Percentiles rank a stretch among this genome's conserved stretches.
These are phyloP conservation scores for Ancistrus triradiatus DNA, from an alignment of 2,113 vertebrate species.

Conservation along the genomic window DNA sequence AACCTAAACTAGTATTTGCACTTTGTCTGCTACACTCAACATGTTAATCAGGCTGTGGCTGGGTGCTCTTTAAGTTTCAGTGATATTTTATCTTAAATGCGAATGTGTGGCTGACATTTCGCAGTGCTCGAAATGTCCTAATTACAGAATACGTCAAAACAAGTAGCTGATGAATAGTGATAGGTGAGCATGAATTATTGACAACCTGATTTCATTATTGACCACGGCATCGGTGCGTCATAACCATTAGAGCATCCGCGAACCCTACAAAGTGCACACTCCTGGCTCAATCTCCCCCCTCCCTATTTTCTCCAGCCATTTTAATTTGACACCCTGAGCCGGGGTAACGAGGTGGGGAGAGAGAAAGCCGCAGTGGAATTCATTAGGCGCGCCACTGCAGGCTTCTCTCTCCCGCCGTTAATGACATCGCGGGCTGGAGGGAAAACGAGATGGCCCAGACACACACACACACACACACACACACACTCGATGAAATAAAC, in stretches of 20 bases:
- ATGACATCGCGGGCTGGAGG: slow-evolving; percentile 94
- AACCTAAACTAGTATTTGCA: too few species aligned
- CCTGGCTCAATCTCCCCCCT: slow-evolving; percentile 3
- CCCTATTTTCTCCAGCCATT: slow-evolving; percentile 69
- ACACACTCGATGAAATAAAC: slow-evolving; percentile 95
- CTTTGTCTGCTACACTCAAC: too few species aligned
- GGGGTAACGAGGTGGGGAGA: slow-evolving; percentile 80
- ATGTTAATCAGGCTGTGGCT: too few species aligned
- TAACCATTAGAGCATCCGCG: slow-evolving; percentile 26
- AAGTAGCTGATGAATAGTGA: slow-evolving; percentile 15
- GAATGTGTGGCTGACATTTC: too few species aligned
- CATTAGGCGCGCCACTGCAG: slow-evolving; percentile 90
- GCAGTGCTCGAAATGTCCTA: too few species aligned
- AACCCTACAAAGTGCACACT: slow-evolving; percentile 22
- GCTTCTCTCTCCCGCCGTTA: slow-evolving; percentile 84
- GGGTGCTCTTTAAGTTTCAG: too few species aligned
- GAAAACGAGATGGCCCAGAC: slow-evolving; percentile 77
- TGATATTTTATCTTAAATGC: too few species aligned
- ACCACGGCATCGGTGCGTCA: slow-evolving; percentile 22
- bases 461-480: slow-evolving; percentile 31
- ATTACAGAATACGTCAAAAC: not conserved
- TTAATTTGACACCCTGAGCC: slow-evolving; percentile 99
- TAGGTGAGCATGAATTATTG: slow-evolving; percentile 1
- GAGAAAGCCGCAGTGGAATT: slow-evolving; percentile 89
- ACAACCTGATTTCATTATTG: slow-evolving; percentile 36